Conservation (phyloP, 2,113 vertebrate species). For the Menura novaehollandiae region DNA sequence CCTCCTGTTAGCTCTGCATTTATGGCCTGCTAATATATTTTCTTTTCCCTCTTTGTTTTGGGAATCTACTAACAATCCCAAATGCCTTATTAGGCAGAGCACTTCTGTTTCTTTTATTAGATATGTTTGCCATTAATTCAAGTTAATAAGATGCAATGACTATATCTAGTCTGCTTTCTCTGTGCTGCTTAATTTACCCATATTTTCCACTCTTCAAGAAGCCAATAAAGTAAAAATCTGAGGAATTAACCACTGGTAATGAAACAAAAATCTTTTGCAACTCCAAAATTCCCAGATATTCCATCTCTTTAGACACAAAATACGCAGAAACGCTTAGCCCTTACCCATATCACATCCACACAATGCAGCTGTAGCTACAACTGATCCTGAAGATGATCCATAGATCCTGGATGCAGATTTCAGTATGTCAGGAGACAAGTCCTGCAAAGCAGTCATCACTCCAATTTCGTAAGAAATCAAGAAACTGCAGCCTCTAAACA, state of each 20-base stretch:
- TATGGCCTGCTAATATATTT: not conserved
- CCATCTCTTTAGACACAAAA: not conserved
- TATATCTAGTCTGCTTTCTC: not conserved
- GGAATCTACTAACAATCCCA: not conserved
- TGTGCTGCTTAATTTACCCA: not conserved
- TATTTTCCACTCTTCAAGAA: not conserved
- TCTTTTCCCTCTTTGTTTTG: not conserved
- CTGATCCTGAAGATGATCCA: constrained; percentile 76
- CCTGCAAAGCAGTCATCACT: constrained; percentile 58
- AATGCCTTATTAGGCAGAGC: not conserved
- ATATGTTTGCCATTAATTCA: not conserved
- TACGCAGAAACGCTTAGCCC: not conserved
- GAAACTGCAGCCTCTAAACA: constrained; percentile 77
- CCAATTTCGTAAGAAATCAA: constrained; percentile 70
- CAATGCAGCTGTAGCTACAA: constrained; percentile 56
- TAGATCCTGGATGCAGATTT: constrained; percentile 62
- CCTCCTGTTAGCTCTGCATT: not conserved
- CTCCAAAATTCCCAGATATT: no score
- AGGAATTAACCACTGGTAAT: not conserved
- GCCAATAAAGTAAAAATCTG: not conserved
- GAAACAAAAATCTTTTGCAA: not conserved
- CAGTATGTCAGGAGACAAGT: constrained; percentile 67
- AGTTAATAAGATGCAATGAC: not conserved
- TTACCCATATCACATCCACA: constrained; percentile 65
- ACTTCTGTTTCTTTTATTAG: not conserved